Evolutionary conservation across 2,888 invertebrate species (phyloP).

Genomic region (Hemistola chrysoprasaria): DNA sequence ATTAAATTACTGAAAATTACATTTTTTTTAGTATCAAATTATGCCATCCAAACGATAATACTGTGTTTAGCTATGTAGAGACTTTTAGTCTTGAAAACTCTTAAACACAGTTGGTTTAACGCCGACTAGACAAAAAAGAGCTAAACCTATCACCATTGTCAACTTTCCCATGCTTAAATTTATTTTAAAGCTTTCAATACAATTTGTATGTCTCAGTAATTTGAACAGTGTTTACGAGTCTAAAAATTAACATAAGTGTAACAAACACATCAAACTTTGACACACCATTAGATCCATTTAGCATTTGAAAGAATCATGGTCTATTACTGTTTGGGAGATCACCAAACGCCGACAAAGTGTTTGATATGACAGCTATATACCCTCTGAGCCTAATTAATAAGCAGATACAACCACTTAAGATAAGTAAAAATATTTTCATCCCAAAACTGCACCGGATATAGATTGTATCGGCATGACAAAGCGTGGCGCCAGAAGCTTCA

Average conservation of each 20-base stretch:
- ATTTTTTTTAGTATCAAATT: too few relatives aligned
- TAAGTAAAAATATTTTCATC: constrained; percentile 82
- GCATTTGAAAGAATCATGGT: constrained; percentile 68
- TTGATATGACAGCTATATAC: constrained; percentile 76
- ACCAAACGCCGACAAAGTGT: constrained; percentile 71
- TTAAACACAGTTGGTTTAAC: too few relatives aligned
- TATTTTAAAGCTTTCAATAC: too few relatives aligned
- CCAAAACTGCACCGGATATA: constrained; percentile 80
- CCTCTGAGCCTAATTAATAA: constrained; percentile 78
- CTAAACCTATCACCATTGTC: too few relatives aligned
- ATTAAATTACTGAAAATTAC: too few relatives aligned
- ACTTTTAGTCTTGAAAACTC: too few relatives aligned
- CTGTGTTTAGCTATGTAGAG: constrained; percentile 11
- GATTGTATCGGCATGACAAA: constrained; percentile 80
- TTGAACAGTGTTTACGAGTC: constrained; percentile 1
- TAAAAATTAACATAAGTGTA: constrained; percentile 7
- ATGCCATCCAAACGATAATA: too few relatives aligned
- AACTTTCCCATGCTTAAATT: too few relatives aligned
- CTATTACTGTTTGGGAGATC: constrained; percentile 52
- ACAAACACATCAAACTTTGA: constrained; percentile 37
- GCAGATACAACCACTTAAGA: constrained; percentile 82
- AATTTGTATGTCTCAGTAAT: too few relatives aligned
- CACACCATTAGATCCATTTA: constrained; percentile 42
- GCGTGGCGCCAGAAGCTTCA: constrained; percentile 70
- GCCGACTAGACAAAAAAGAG: too few relatives aligned